These are phyloP conservation scores for Scaptomyza parva DNA, from an alignment of 2,888 invertebrate genomes.

Conservation along the genomic window DNA sequence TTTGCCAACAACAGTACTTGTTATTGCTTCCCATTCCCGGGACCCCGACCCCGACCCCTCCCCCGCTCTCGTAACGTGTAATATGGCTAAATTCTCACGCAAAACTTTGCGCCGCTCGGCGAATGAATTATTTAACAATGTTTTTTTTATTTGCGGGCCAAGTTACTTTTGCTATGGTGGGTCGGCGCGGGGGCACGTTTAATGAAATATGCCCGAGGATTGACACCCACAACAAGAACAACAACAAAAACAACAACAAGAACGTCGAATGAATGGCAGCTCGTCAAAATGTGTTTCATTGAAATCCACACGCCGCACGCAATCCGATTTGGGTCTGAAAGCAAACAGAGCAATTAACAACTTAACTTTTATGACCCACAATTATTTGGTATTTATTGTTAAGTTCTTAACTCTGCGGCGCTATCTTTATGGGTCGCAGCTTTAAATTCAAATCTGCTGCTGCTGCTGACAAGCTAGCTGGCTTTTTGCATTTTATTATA, in stretches of 20 bases:
- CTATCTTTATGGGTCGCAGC: constrained; percentile 61
- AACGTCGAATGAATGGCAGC: constrained; percentile 36
- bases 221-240: constrained; percentile 43
- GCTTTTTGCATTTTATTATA: constrained; percentile 29
- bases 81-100: constrained; percentile 77
- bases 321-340: constrained; percentile 28
- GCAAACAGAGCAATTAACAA: constrained; percentile 71
- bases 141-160: constrained; percentile 47
- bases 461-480: constrained; percentile 51
- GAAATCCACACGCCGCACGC: constrained; percentile 41
- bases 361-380: constrained; percentile 74
- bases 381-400: constrained; percentile 75
- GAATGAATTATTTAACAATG: constrained; percentile 76
- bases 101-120: constrained; percentile 67
- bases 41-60: neutral
- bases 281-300: constrained; percentile 58
- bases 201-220: constrained; percentile 63
- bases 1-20: constrained; percentile 5
- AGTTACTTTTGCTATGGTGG: constrained; percentile 30
- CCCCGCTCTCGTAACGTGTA: constrained; percentile 48
- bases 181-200: constrained; percentile 15
- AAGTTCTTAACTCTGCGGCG: constrained; percentile 46
- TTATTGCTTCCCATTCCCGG: neutral
- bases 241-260: constrained; percentile 14
- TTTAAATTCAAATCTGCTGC: constrained; percentile 63